Conservation (phyloP, 1,140 invertebrate genomes). For the Temnothorax longispinosus region DNA sequence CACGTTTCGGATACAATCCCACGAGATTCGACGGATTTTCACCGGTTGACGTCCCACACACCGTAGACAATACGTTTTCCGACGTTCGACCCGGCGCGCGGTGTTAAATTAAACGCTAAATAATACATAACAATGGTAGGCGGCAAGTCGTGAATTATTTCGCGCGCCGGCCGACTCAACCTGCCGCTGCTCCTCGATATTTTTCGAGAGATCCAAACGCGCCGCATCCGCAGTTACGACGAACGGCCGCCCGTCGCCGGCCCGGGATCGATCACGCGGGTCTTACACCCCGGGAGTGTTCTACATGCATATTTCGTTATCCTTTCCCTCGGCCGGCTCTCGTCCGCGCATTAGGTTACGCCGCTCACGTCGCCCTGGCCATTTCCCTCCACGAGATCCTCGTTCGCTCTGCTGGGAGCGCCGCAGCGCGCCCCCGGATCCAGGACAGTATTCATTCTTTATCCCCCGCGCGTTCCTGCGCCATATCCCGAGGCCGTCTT, state of each 20-base stretch:
- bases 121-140: constrained; percentile 45
- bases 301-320: constrained; percentile 52
- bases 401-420: not conserved
- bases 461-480: constrained; percentile 9
- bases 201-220: constrained; percentile 32
- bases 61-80: not conserved
- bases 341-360: constrained; percentile 9
- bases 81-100: constrained; percentile 17
- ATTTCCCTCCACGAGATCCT: constrained; percentile 53
- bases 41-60: not conserved
- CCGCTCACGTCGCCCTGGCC: constrained; percentile 44
- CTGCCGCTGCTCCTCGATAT: constrained; percentile 27
- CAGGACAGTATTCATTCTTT: constrained; percentile 55
- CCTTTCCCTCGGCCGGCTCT: constrained; percentile 23
- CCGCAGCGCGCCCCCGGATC: not conserved
- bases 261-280: constrained; percentile 34
- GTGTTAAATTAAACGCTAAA: constrained; percentile 53
- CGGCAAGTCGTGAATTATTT: constrained; percentile 40
- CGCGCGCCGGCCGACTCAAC: constrained; percentile 3
- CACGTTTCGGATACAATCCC: not conserved
- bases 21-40: not conserved
- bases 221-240: constrained; percentile 8
- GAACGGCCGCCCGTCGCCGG: constrained; percentile 1
- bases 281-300: not conserved
- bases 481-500: constrained; percentile 62